These are phyloP conservation scores for Rotaria socialis DNA, from an alignment of 2,888 invertebrate genomes.

Conservation along the genomic window DNA sequence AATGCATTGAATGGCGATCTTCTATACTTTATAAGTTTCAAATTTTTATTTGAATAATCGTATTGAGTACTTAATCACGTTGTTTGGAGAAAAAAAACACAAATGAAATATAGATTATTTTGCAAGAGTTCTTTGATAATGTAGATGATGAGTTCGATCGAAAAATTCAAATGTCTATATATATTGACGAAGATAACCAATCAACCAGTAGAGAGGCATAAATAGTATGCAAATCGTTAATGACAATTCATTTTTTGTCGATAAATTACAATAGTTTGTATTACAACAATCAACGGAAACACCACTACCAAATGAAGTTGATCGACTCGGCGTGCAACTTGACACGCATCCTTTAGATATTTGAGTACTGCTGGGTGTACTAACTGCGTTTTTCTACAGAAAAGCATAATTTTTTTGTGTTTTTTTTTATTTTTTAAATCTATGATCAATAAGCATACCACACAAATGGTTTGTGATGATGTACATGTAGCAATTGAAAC, in stretches of 20 bases:
- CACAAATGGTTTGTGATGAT: not conserved
- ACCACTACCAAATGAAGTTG: not conserved
- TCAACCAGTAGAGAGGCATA: not conserved
- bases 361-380: not conserved
- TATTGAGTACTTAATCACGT: no score
- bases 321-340: not conserved
- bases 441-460: not conserved
- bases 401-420: not conserved
- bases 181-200: not conserved
- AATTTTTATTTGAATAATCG: no score
- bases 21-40: no score
- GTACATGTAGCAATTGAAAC: not conserved
- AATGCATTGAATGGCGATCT: no score
- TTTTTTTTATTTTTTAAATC: no score
- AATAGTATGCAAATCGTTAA: not conserved
- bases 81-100: no score
- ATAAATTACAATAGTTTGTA: not conserved
- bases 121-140: no score
- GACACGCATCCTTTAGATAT: not conserved
- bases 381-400: not conserved
- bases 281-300: conserved; percentile 30
- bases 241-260: not conserved
- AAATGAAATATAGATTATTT: no score
- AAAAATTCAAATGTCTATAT: no score
- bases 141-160: no score